Conservation (phyloP, 2,797 vertebrate species). For the Ctenopoma multispine region DNA sequence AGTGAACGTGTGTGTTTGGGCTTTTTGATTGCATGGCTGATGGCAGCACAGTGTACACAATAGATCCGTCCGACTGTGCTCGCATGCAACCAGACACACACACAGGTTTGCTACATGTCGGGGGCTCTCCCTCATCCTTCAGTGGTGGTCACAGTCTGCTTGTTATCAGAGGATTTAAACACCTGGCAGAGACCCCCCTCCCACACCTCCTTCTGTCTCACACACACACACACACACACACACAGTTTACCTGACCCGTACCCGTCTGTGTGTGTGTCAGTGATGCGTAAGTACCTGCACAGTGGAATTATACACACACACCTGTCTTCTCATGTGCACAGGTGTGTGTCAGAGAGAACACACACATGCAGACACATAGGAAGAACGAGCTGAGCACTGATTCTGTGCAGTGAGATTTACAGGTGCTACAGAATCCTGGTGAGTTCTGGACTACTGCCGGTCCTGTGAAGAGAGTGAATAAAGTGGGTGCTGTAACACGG, state of each 20-base stretch:
- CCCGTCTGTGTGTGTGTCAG: slow-evolving; percentile 23
- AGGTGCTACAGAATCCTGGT: no score
- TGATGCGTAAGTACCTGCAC: slow-evolving; percentile 43
- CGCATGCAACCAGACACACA: slow-evolving; percentile 27
- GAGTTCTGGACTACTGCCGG: no score
- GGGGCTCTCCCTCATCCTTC: slow-evolving; percentile 16
- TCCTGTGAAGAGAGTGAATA: no score
- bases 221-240: slow-evolving; percentile 33
- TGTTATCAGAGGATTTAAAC: slow-evolving; percentile 62
- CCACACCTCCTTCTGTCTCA: not conserved
- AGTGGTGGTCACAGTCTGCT: slow-evolving; percentile 66
- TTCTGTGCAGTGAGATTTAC: no score
- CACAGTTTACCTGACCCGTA: slow-evolving; percentile 11
- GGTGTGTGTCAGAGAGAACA: slow-evolving; percentile 44
- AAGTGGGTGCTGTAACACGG: no score
- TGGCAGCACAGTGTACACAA: slow-evolving; percentile 57
- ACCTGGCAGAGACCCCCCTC: slow-evolving; percentile 37
- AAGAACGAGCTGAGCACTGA: no score
- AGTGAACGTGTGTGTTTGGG: slow-evolving; percentile 7
- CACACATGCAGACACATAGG: slow-evolving; percentile 21
- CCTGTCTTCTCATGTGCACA: slow-evolving; percentile 42
- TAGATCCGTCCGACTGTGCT: slow-evolving; percentile 12
- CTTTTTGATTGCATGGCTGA: slow-evolving; percentile 62
- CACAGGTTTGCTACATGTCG: slow-evolving; percentile 42
- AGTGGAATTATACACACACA: slow-evolving; percentile 42